Base-by-base conservation (phyloP, 1,140 invertebrate genomes). In the Anoplolepis gracilipes region DNA sequence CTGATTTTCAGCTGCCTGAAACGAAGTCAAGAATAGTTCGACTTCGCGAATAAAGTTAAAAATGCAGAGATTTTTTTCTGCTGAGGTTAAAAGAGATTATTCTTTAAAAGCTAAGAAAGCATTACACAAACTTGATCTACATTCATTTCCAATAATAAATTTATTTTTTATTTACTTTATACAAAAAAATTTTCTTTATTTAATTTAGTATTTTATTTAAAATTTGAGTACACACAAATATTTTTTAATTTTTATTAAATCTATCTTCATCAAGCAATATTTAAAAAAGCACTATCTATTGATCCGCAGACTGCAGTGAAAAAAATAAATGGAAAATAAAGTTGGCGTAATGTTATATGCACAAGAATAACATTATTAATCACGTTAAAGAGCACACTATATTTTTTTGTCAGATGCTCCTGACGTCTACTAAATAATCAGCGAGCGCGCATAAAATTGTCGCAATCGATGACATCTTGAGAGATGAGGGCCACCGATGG, bases 391-490 rank as follows among this genome's bases (percentile, higher is more conserved):
- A 28, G 36, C 19, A 36, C 36, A 5, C 13, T 42, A 33, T 13
- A 22, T 81, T 81, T 16, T 67, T 53, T 4, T 36, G 49, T 16
- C 65, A 72, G 65, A 36, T 81, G 65, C 19, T 25, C 36, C 19
- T 22, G 65, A 72, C 65, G 10, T 22, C n/a, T 11, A 42, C 10
- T 42, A 42, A 42, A 73, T 75, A 67, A 85, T 85, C 42, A 75
- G 75, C 73, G 25, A 39, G 28, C 42, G 65, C 36, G 33, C 49
- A 36, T 46, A 42, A 49, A 61, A 22, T 88, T 28, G 61, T 72
- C 69, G 46, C 46, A 49, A 64, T 53, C 57, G 55, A 46, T 65
- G 79, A 88, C 86, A 88, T 81, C 22, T 72, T 70, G 65, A 61
- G 42, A 88, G 67, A 72, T 22, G 61, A 85, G 84, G 19, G 33